Conservation (phyloP, 53 echinoderm and acorn worm species). For the Actinopyga echinites region DNA sequence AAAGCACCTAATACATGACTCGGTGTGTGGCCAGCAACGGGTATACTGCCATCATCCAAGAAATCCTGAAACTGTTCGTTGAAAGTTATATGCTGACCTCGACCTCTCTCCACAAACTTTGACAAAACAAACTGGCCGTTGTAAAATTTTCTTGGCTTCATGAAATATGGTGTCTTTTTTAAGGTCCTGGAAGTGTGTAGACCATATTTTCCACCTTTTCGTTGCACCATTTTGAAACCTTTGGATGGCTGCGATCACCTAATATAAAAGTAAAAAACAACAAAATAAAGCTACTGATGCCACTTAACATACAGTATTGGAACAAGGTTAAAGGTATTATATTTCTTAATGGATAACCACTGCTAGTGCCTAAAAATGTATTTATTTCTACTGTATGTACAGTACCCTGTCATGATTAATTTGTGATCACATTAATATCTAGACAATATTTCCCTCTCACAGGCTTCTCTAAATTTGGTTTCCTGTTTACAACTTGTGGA, state of each 20-base stretch:
- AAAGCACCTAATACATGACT: too few species aligned
- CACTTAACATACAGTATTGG: not conserved
- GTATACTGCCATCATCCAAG: not conserved
- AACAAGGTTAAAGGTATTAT: too few species aligned
- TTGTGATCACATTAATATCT: too few species aligned
- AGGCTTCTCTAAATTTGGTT: too few species aligned
- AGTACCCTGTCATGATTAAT: too few species aligned
- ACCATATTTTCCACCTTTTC: slow-evolving; percentile 12
- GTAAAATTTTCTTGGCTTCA: not conserved
- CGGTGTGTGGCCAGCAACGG: not conserved
- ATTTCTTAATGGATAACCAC: too few species aligned
- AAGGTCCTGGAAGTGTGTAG: slow-evolving; percentile 15
- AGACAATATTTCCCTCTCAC: too few species aligned
- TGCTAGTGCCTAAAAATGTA: too few species aligned
- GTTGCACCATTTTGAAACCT: slow-evolving; percentile 16
- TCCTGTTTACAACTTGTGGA: too few species aligned
- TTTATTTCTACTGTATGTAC: too few species aligned
- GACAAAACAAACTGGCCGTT: not conserved
- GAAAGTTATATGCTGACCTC: not conserved
- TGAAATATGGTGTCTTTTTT: not conserved
- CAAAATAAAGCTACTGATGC: not conserved
- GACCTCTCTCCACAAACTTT: slow-evolving; percentile 17
- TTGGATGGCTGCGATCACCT: not conserved
- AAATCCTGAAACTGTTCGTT: slow-evolving; percentile 4
- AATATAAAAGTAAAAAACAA: not conserved